phyloP scores from a whole-genome alignment of 2,113 vertebrate species.

The Lycaon pictus region DNA sequence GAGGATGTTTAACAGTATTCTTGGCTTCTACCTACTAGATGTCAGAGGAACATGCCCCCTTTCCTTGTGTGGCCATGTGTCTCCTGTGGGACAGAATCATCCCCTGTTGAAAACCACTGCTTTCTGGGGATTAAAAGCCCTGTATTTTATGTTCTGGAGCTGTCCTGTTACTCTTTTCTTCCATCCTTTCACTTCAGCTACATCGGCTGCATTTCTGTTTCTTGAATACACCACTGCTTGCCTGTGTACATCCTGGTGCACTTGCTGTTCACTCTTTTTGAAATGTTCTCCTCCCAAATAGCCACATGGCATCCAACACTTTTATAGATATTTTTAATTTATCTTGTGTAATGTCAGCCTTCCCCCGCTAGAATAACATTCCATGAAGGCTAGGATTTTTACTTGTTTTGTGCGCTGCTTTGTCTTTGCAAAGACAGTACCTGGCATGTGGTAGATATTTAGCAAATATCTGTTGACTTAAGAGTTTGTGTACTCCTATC shows the following conservation, averaged over 20 bases:
- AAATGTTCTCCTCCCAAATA: background rate
- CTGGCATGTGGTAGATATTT: background rate
- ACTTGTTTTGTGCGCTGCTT: background rate
- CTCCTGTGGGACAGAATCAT: background rate
- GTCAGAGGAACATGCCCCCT: background rate
- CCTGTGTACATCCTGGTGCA: background rate
- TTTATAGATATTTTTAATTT: background rate
- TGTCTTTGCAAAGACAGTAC: background rate
- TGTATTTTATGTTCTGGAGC: background rate
- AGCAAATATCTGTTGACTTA: background rate
- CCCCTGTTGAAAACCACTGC: background rate
- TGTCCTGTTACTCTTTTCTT: background rate
- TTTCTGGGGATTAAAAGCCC: background rate
- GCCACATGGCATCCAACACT: background rate
- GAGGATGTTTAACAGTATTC: background rate
- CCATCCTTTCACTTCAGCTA: background rate
- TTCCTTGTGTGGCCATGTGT: rapidly evolving
- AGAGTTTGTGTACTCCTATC: background rate
- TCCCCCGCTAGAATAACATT: background rate
- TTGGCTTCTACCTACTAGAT: background rate
- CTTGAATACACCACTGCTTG: background rate
- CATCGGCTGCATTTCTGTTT: background rate
- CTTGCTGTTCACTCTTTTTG: background rate
- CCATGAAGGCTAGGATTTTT: background rate
- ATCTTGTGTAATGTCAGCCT: background rate